Percentiles rank a stretch among this genome's conserved stretches.
phyloP scores from a whole-genome alignment of 2,797 vertebrate species.

The Triplophysa yarkandensis region DNA sequence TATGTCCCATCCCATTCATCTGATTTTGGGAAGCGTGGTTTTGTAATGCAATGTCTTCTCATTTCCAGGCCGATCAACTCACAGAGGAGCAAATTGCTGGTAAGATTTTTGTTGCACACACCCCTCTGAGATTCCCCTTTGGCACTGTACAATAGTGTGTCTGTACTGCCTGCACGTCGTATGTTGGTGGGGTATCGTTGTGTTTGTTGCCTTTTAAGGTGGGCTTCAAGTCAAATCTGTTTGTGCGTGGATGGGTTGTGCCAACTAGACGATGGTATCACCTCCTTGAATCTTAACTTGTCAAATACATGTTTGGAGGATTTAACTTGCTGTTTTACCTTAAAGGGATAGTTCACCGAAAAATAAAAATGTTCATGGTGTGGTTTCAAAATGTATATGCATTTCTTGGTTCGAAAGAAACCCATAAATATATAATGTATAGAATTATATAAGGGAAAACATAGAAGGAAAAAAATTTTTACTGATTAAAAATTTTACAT shows the following conservation, averaged over 20 bases:
- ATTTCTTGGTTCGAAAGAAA: no score
- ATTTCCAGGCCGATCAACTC: conserved; percentile 86
- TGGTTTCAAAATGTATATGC: no score
- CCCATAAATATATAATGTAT: no score
- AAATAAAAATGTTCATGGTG: no score
- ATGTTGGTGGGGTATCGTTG: conserved; percentile 25
- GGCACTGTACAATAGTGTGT: conserved; percentile 15
- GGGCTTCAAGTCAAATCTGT: conserved; percentile 35
- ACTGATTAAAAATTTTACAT: no score
- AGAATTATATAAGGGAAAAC: no score
- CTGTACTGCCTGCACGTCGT: conserved; percentile 23
- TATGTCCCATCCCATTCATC: no score
- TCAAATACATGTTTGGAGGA: conserved; percentile 4
- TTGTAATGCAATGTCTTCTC: conserved; percentile 27
- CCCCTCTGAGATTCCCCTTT: neutral
- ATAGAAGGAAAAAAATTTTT: no score
- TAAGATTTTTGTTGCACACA: conserved; percentile 55
- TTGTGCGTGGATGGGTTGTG: conserved; percentile 25
- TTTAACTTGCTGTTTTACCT: conserved; percentile 19
- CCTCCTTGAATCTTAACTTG: conserved; percentile 21
- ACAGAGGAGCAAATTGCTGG: conserved; percentile 92
- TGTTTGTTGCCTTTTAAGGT: conserved; percentile 58
- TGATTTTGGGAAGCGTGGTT: neutral
- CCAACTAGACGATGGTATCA: conserved; percentile 23
- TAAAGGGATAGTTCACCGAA: no score